Evolutionary conservation across 2,113 vertebrate species (phyloP).

Genomic region (Macheiramphus alcinus): DNA sequence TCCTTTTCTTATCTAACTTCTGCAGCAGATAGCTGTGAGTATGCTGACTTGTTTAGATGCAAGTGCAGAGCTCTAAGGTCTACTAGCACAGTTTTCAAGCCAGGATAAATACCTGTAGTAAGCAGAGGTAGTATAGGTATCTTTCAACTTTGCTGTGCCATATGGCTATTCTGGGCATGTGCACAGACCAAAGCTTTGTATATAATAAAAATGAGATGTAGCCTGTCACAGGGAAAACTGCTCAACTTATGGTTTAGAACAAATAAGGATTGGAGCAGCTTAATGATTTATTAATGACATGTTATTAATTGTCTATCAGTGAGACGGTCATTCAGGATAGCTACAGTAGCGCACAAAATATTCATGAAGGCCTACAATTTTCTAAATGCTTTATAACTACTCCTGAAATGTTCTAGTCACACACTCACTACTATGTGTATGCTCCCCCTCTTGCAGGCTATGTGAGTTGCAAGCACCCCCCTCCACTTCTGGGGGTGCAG

Average conservation of each 20-base stretch:
- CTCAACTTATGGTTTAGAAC: background rate
- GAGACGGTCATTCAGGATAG: background rate
- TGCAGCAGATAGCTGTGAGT: background rate
- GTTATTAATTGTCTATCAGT: background rate
- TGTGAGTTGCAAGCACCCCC: background rate
- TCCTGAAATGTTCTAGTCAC: background rate
- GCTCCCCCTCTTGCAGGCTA: background rate
- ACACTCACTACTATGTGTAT: no score
- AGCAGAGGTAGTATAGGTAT: background rate
- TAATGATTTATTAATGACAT: background rate
- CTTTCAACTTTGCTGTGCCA: background rate
- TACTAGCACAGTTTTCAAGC: background rate
- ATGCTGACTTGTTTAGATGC: background rate
- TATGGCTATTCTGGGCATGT: background rate
- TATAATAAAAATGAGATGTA: background rate
- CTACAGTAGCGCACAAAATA: background rate
- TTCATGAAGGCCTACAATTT: background rate
- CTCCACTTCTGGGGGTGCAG: fast-evolving
- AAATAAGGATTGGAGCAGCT: background rate
- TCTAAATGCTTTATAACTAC: background rate
- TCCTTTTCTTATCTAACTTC: background rate
- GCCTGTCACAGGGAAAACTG: background rate
- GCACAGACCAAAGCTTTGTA: background rate
- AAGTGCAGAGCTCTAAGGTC: background rate
- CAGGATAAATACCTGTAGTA: background rate